Conservation (phyloP, 2,113 vertebrate genomes). For the Corythoichthys intestinalis region DNA sequence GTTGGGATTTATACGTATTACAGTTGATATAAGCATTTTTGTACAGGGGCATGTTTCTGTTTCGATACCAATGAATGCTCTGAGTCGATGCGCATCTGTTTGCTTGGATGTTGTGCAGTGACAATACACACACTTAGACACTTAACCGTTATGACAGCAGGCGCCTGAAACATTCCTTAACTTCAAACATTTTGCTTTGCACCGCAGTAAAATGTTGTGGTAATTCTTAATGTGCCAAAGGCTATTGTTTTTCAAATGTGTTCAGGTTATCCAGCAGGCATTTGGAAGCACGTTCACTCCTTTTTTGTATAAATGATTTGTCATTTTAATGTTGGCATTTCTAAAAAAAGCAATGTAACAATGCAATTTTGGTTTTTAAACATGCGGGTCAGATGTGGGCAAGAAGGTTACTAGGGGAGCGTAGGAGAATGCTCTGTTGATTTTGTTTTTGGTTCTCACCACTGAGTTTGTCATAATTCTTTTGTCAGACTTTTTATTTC, state of each 20-base stretch:
- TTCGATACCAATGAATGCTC: neutral
- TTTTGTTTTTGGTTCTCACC: conserved; percentile 22
- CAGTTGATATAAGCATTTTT: neutral
- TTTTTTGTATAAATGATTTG: conserved; percentile 3
- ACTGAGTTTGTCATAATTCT: conserved; percentile 41
- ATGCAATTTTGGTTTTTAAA: conserved; percentile 40
- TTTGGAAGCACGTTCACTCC: conserved; percentile 30
- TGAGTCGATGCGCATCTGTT: conserved; percentile 3
- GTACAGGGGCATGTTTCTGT: conserved; percentile 10
- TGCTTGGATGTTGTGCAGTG: neutral
- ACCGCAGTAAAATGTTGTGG: neutral
- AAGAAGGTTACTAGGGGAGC: neutral
- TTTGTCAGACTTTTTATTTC: conserved; percentile 50
- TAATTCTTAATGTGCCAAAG: neutral
- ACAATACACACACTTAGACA: neutral
- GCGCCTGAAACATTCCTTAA: conserved; percentile 1
- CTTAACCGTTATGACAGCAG: neutral
- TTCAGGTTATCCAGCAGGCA: conserved; percentile 5
- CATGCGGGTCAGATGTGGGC: conserved; percentile 26
- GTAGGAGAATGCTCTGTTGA: neutral
- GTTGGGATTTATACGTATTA: neutral
- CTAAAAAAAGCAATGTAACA: conserved; percentile 23
- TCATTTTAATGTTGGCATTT: conserved; percentile 18
- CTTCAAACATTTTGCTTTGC: neutral
- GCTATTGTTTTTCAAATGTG: neutral